phyloP scores from a whole-genome alignment of 1,140 invertebrate species.

The Phymorhynchus buccinoides region DNA sequence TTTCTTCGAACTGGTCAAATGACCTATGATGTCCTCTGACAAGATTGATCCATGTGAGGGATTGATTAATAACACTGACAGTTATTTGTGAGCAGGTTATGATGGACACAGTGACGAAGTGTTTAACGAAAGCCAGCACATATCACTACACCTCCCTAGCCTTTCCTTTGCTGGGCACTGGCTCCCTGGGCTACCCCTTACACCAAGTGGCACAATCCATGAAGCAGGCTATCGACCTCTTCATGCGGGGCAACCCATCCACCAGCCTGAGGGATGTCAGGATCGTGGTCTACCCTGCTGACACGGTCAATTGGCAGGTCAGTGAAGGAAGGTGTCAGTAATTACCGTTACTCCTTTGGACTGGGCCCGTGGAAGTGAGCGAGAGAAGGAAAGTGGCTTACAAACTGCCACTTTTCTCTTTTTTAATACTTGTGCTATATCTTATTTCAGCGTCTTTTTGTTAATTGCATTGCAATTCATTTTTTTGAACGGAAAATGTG shows the following conservation, averaged over 20 bases:
- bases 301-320: neutral
- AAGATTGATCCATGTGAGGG: neutral
- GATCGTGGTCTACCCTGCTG: constrained; percentile 32
- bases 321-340: neutral
- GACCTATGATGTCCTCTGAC: no score
- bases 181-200: constrained; percentile 50
- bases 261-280: constrained; percentile 25
- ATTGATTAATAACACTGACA: neutral
- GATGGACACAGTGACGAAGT: neutral
- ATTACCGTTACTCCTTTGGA: no score
- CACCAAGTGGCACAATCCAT: constrained; percentile 49
- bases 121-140: constrained; percentile 7
- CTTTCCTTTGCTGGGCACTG: constrained; percentile 60
- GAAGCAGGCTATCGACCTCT: constrained; percentile 38
- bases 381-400: no score
- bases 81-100: neutral
- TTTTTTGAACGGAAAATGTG: no score
- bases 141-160: constrained; percentile 40
- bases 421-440: no score
- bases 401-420: no score
- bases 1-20: no score
- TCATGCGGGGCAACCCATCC: neutral
- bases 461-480: no score
- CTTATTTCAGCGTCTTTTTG: no score
- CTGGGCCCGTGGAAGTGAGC: no score